A percentile compares a stretch with the other conserved stretches of the same genome.
Evolutionary conservation across 2,113 vertebrate species (phyloP).

Genomic region (Pheucticus melanocephalus): DNA sequence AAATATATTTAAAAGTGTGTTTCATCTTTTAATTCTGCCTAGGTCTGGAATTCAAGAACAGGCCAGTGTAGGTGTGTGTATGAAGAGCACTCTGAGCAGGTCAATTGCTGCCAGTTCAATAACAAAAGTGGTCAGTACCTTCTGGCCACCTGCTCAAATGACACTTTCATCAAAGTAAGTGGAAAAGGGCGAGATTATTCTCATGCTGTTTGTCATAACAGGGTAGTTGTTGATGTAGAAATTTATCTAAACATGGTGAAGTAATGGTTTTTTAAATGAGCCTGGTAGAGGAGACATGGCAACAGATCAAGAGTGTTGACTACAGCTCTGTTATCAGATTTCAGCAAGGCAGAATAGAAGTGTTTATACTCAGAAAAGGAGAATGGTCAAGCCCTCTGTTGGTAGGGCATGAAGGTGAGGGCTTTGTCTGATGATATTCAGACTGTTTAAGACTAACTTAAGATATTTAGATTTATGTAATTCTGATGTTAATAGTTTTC

Average conservation of each 20-base stretch:
- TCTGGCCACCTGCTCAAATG: constrained; percentile 89
- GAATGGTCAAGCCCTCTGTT: not conserved
- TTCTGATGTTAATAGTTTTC: not conserved
- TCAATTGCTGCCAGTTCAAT: constrained; percentile 92
- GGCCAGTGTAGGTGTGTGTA: constrained; percentile 76
- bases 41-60: constrained; percentile 89
- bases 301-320: not conserved
- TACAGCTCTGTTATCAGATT: not conserved
- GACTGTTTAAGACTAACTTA: not conserved
- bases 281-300: not conserved
- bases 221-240: not conserved
- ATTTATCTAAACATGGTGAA: not conserved
- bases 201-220: not conserved
- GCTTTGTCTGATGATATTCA: not conserved
- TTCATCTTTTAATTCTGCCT: constrained; percentile 9
- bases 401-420: not conserved
- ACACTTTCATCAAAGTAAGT: constrained; percentile 82
- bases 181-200: not conserved
- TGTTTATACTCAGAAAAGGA: not conserved
- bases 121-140: constrained; percentile 76
- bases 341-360: not conserved
- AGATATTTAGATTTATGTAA: not conserved
- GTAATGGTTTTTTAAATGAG: not conserved
- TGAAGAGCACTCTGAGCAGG: constrained; percentile 87
- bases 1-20: not conserved